A percentile compares a stretch with the other conserved stretches of the same genome.
Conservation (phyloP, 1,140 invertebrate species). For the Aphelenchoides besseyi region DNA sequence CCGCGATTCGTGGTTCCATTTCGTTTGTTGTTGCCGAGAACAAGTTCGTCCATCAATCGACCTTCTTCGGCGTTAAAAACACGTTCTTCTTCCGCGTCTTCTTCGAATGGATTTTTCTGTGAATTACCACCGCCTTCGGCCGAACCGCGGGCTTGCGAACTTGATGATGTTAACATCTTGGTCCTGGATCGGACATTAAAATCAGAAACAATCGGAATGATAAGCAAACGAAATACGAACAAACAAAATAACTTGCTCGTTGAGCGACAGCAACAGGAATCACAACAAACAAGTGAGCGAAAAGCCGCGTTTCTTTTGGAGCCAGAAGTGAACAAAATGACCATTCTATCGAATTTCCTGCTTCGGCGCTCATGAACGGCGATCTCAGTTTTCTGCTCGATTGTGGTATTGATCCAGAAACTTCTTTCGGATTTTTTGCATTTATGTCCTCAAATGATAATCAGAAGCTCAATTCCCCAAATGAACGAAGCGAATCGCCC, state of each 20-base stretch:
- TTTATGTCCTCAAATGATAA: background rate
- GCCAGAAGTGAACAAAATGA: background rate
- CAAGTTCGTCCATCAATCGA: background rate
- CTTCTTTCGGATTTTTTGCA: no score
- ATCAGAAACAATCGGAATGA: background rate
- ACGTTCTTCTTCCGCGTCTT: background rate
- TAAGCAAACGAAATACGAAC: background rate
- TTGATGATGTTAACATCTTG: background rate
- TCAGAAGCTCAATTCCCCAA: background rate
- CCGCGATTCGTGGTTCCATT: background rate
- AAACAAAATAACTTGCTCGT: background rate
- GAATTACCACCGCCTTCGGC: background rate
- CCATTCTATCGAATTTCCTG: background rate
- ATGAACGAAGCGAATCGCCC: background rate
- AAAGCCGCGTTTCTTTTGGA: background rate
- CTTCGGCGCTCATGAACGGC: no score
- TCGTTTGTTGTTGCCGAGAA: background rate
- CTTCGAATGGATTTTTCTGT: background rate
- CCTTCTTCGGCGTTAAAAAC: background rate
- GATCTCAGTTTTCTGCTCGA: background rate
- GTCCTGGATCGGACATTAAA: background rate
- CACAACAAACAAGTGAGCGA: background rate
- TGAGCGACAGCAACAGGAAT: background rate
- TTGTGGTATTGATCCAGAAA: no score
- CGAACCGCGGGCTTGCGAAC: background rate